phyloP scores from a whole-genome alignment of 2,113 vertebrate genomes.

The Tonatia bakeri region DNA sequence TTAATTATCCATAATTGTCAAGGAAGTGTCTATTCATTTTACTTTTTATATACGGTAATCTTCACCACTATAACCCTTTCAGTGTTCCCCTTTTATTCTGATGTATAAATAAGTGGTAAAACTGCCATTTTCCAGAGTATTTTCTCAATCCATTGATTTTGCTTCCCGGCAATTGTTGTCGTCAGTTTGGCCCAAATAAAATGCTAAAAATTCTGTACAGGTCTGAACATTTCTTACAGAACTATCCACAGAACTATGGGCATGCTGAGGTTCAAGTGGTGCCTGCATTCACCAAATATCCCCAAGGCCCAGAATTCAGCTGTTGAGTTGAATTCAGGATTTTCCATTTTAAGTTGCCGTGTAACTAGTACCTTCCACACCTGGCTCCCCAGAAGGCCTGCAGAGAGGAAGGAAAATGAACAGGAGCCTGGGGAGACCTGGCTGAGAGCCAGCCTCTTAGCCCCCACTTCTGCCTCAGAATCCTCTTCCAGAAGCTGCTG shows the following conservation, averaged over 20 bases:
- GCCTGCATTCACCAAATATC: neutral
- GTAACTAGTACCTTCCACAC: neutral
- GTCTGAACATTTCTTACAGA: neutral
- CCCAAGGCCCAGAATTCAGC: neutral
- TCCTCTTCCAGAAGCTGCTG: neutral
- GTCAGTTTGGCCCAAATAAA: neutral
- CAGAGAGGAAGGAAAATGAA: neutral
- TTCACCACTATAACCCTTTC: neutral
- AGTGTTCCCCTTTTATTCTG: neutral
- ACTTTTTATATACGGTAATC: neutral
- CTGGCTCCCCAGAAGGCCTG: neutral
- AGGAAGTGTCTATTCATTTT: neutral
- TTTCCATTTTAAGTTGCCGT: constrained; percentile 12
- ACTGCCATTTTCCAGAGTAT: neutral
- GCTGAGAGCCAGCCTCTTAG: neutral
- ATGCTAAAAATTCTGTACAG: neutral
- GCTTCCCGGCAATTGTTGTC: neutral
- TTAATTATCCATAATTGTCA: neutral
- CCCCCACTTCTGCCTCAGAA: neutral
- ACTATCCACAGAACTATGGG: neutral
- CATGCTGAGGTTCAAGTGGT: neutral
- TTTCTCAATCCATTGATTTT: neutral
- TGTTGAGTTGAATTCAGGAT: neutral
- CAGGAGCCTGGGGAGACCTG: neutral
- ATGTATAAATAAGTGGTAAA: neutral